Conservation (phyloP, 2,888 invertebrate species). For the Noctua pronuba region DNA sequence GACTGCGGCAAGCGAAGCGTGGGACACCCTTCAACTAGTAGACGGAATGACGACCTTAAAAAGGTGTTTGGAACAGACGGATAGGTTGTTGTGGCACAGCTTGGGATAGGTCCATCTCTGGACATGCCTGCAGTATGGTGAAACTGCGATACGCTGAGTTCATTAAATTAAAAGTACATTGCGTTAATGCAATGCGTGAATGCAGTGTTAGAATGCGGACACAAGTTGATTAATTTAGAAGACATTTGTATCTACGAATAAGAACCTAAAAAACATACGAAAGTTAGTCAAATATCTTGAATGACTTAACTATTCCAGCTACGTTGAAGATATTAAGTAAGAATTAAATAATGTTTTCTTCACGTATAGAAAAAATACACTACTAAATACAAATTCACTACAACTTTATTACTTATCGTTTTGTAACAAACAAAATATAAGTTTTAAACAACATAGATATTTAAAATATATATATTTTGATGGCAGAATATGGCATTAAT, state of each 20-base stretch:
- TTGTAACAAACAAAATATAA: conserved; percentile 26
- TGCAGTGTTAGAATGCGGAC: neutral
- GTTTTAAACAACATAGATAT: conserved; percentile 12
- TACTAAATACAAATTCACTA: neutral
- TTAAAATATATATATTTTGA: conserved; percentile 26
- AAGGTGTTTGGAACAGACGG: neutral
- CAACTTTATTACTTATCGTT: conserved; percentile 5
- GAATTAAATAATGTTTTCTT: conserved; percentile 5
- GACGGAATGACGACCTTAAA: neutral
- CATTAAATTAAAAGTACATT: neutral
- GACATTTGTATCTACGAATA: neutral
- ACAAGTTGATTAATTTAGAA: neutral
- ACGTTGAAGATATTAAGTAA: conserved; percentile 12
- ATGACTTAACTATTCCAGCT: conserved; percentile 15
- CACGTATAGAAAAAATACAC: neutral
- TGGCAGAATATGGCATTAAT: conserved; percentile 67
- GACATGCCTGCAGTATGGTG: neutral
- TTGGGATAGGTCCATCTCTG: neutral
- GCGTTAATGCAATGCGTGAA: neutral
- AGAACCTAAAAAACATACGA: neutral
- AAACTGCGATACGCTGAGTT: neutral
- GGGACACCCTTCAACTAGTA: neutral
- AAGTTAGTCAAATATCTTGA: neutral
- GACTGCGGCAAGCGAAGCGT: neutral
- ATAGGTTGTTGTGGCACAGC: neutral